A percentile compares a stretch with the other conserved stretches of the same genome.
These are phyloP conservation scores for Philopotamus ludificatus DNA, from an alignment of 1,140 invertebrate species.

Conservation along the genomic window DNA sequence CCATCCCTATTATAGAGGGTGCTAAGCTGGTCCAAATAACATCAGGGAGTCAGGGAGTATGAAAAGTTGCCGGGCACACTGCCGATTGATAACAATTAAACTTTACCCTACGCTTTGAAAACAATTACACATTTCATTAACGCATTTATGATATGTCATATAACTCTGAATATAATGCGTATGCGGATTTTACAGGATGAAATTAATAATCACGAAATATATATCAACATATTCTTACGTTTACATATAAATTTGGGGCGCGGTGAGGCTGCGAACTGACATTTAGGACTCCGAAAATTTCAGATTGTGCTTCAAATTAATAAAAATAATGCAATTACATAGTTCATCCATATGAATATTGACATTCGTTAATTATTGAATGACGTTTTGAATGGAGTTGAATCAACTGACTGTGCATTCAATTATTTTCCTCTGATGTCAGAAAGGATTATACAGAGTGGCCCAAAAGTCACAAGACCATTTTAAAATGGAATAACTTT, in stretches of 20 bases:
- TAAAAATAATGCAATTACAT: too few relatives aligned
- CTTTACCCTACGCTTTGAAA: conserved; percentile 26
- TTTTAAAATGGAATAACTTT: too few relatives aligned
- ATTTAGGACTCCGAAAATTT: neutral
- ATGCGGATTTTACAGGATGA: neutral
- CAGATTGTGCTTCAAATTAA: neutral
- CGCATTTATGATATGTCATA: conserved; percentile 16
- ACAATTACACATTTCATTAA: conserved; percentile 31
- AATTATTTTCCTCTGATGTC: too few relatives aligned
- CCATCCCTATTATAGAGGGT: conserved; percentile 28
- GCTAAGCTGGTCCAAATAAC: conserved; percentile 31
- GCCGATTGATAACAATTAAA: conserved; percentile 31
- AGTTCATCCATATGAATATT: neutral
- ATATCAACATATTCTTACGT: too few relatives aligned
- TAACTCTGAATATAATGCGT: too few relatives aligned
- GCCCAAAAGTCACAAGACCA: too few relatives aligned
- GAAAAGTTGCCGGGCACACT: conserved; percentile 24
- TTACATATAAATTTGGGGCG: neutral
- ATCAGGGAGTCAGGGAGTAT: conserved; percentile 26
- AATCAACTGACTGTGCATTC: too few relatives aligned
- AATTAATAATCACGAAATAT: neutral
- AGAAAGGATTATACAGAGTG: too few relatives aligned
- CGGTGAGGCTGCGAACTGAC: neutral
- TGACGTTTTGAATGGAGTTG: too few relatives aligned
- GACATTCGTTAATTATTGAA: too few relatives aligned